phyloP scores from a whole-genome alignment of 2,888 invertebrate species.

The Masnerella sp. region DNA sequence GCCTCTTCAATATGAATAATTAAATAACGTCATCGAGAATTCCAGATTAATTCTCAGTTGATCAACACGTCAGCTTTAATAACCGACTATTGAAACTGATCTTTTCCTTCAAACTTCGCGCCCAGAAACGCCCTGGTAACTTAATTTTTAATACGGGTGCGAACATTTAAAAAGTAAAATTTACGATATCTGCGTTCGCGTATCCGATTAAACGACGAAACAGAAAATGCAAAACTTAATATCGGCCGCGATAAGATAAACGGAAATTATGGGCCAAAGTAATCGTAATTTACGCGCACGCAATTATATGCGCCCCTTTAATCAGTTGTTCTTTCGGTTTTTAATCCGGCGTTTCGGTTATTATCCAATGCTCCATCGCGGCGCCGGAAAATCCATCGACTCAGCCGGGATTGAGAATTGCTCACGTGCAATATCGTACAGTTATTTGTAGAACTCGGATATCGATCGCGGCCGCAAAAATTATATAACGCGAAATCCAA shows the following conservation, averaged over 20 bases:
- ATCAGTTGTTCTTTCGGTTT: constrained; percentile 41
- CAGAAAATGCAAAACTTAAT: constrained; percentile 40
- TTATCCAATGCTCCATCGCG: constrained; percentile 19
- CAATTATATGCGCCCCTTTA: constrained; percentile 33
- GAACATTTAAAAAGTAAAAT: constrained; percentile 39
- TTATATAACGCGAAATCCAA: constrained; percentile 31
- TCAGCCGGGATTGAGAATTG: constrained; percentile 28
- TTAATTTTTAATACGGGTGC: constrained; percentile 18
- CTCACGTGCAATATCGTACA: constrained; percentile 43
- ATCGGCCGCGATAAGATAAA: constrained; percentile 44
- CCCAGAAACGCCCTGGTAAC: background rate
- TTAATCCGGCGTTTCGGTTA: constrained; percentile 35
- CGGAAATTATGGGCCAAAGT: constrained; percentile 38
- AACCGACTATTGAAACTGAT: no score
- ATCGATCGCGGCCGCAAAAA: constrained; percentile 34
- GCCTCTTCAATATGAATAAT: no score
- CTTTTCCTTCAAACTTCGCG: no score
- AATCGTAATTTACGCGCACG: constrained; percentile 31
- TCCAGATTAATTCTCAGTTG: no score
- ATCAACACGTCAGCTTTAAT: no score
- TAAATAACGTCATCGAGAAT: no score
- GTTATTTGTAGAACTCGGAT: constrained; percentile 32
- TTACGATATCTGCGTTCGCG: constrained; percentile 18
- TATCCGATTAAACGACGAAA: constrained; percentile 36
- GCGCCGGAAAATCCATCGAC: constrained; percentile 27